Base-by-base conservation (phyloP, 2,113 vertebrate genomes). In the Anthoscopus minutus region DNA sequence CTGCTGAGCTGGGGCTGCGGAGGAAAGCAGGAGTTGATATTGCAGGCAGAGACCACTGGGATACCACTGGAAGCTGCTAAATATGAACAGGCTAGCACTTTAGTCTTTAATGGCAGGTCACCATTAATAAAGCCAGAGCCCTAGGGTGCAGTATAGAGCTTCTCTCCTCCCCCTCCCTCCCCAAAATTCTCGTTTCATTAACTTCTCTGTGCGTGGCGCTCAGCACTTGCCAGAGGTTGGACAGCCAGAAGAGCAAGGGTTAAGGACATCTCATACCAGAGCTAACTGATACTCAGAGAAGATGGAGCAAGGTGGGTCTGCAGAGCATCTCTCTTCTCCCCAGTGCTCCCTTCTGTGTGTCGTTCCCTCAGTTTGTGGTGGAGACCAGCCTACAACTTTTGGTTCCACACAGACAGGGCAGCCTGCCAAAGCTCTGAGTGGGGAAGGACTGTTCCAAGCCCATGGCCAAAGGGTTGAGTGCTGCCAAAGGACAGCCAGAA, bases 61-160 rank as follows among this genome's bases (percentile, higher is more conserved):
- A 97, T 91, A 86, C 93, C 84, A 88, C 92, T 94, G 98, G 98
- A 98, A 98, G 98, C 98, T 98, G 98, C 98, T 98, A 98, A 98
- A 99, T 98, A 98, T 98, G 98, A 98, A 98, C 98, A 98, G 98
- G 98, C 98, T 99, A 99, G 98, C 98, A 99, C 98, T 98, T 99
- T 98, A 98, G 97, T 98, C 95, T 96, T 97, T 97, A 97, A 97
- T 95, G 96, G 96, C 95, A 92, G 97, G 97, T 97, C 97, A 97
- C 97, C 98, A 99, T 99, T 99, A 99, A 99, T 99, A 99, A 99
- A 98, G 98, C 97, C 90, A 98, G 97, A 96, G 98, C 98, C 97
- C 98, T 96, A 96, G 97, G 98, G 98, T 98, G 98, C 98, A 97
- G 98, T 94, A 96, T 95, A 97, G 94, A 97, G 97, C 97, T 96